Evolutionary conservation across 2,797 vertebrate species (phyloP).

Genomic region (Balearica regulorum): DNA sequence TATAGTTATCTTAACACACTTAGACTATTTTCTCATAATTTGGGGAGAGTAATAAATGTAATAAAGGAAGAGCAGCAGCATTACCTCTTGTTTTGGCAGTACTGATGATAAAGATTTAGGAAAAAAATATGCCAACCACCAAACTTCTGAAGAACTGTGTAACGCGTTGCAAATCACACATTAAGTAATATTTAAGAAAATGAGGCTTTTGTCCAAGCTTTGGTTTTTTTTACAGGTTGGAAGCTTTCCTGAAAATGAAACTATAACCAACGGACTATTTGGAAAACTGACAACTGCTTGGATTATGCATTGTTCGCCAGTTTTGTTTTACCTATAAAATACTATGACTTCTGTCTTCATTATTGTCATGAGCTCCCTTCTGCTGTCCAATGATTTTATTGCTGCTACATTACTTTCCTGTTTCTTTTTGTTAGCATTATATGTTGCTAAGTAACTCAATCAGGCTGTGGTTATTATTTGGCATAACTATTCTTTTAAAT

Average conservation of each 20-base stretch:
- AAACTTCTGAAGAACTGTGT: not conserved
- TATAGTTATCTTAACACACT: not conserved
- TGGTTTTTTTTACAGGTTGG: not conserved
- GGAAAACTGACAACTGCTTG: not conserved
- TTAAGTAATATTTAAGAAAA: not conserved
- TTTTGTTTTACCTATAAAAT: not conserved
- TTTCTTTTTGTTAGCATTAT: not conserved
- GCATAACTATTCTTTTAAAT: not conserved
- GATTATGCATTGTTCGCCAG: not conserved
- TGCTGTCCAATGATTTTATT: not conserved
- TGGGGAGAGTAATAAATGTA: not conserved
- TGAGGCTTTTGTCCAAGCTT: not conserved
- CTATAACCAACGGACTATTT: not conserved
- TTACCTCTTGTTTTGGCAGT: not conserved
- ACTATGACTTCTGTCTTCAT: not conserved
- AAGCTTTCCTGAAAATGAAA: not conserved
- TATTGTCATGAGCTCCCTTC: not conserved
- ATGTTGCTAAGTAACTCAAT: conserved; percentile 31
- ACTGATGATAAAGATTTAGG: not conserved
- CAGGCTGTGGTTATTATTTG: not conserved
- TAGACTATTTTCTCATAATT: not conserved
- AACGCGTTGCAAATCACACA: not conserved
- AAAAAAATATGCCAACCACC: not conserved
- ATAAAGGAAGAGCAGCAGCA: not conserved
- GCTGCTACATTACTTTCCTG: not conserved